A percentile compares a stretch with the other conserved stretches of the same genome.
Evolutionary conservation across 1,140 invertebrate species (phyloP).

Genomic region (Drosophila tropicalis): DNA sequence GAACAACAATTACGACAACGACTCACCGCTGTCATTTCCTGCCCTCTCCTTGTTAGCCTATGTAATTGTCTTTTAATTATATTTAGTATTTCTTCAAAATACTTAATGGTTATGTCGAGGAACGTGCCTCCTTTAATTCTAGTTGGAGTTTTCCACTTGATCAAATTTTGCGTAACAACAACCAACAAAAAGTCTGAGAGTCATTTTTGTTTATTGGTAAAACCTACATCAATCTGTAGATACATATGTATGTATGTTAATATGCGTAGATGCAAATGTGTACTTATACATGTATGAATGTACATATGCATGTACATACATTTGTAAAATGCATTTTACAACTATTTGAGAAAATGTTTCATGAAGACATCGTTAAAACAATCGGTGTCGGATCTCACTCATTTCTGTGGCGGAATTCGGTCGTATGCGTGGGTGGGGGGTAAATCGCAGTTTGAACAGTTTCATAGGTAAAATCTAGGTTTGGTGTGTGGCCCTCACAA

Average conservation of each 20-base stretch:
- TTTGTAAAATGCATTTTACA: background rate
- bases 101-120: background rate
- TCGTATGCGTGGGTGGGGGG: too few relatives aligned
- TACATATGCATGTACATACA: background rate
- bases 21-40: background rate
- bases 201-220: constrained; percentile 11
- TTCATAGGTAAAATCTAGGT: too few relatives aligned
- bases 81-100: background rate
- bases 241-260: background rate
- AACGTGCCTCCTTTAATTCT: background rate
- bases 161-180: constrained; percentile 56
- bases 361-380: background rate
- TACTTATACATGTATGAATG: background rate
- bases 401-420: too few relatives aligned
- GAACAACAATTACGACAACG: background rate
- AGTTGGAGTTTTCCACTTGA: constrained; percentile 14
- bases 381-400: too few relatives aligned
- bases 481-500: too few relatives aligned
- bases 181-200: constrained; percentile 48
- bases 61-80: constrained; percentile 5
- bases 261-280: too few relatives aligned
- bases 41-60: background rate
- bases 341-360: too few relatives aligned
- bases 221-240: background rate
- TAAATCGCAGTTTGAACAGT: too few relatives aligned